Evolutionary conservation across 2,888 invertebrate species (phyloP).

Genomic region (Flabesymbios commensalis): DNA sequence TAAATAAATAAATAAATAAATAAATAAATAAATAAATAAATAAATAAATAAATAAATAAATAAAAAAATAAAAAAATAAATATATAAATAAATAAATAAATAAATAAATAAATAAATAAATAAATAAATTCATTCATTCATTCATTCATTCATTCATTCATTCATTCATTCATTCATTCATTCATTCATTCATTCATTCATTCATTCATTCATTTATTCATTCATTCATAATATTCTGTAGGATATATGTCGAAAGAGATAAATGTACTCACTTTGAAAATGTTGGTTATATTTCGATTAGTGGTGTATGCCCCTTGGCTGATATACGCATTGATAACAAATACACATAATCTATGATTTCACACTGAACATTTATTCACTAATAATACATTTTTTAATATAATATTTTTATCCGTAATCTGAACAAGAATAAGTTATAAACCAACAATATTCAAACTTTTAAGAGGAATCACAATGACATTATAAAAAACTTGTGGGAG

Average conservation of each 20-base stretch:
- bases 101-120: neutral
- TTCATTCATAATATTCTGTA: no score
- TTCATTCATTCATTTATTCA: no score
- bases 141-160: neutral
- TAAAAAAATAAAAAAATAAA: slow-evolving; percentile 4
- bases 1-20: slow-evolving; percentile 1
- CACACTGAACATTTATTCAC: neutral
- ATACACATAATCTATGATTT: neutral
- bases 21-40: neutral
- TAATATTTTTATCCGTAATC: no score
- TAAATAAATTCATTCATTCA: no score
- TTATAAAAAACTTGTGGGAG: no score
- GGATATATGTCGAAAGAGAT: neutral
- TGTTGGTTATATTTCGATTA: neutral
- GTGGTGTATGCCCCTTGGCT: no score
- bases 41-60: neutral
- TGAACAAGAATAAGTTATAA: no score
- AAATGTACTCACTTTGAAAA: neutral
- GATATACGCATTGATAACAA: neutral
- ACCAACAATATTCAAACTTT: no score
- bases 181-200: neutral
- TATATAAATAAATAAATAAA: slow-evolving; percentile 9
- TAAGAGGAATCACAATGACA: no score
- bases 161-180: neutral
- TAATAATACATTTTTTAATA: no score